phyloP scores from a whole-genome alignment of 2,113 vertebrate species.

The Carassius carassius region DNA sequence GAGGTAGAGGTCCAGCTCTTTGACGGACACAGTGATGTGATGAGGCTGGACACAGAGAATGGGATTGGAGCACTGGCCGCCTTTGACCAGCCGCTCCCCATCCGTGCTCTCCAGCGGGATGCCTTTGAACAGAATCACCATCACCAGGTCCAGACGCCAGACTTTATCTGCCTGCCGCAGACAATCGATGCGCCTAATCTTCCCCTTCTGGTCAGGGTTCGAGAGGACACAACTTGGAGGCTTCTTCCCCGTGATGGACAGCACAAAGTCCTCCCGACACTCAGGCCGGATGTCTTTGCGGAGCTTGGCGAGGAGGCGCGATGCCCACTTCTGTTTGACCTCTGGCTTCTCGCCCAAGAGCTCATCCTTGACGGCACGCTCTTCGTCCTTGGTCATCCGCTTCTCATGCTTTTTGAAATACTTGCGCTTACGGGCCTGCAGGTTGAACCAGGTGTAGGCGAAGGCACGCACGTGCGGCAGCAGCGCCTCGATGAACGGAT shows the following conservation, averaged over 20 bases:
- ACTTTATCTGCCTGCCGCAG: slow-evolving; percentile 98
- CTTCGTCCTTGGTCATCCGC: slow-evolving; percentile 96
- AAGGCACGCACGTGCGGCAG: slow-evolving; percentile 97
- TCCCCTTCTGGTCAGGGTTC: slow-evolving; percentile 99
- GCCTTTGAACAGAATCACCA: slow-evolving; percentile 99
- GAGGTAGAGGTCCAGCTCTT: slow-evolving; percentile 98
- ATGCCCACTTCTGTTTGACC: slow-evolving; percentile 99
- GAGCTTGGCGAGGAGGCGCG: slow-evolving; percentile 94
- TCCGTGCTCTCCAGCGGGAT: slow-evolving; percentile 98
- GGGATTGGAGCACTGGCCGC: slow-evolving; percentile 89
- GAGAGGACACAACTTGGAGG: slow-evolving; percentile 92
- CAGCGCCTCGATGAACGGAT: slow-evolving; percentile 98
- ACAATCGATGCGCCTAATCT: slow-evolving; percentile 98
- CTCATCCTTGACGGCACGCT: slow-evolving; percentile 94
- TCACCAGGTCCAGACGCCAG: slow-evolving; percentile 96
- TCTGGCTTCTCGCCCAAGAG: slow-evolving; percentile 94
- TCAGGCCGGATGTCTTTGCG: slow-evolving; percentile 98
- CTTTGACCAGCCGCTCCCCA: slow-evolving; percentile 93
- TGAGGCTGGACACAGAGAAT: slow-evolving; percentile 95
- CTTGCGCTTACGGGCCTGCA: slow-evolving; percentile 97
- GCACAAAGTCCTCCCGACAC: slow-evolving; percentile 96
- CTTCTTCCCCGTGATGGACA: slow-evolving; percentile 97
- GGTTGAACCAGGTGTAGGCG: slow-evolving; percentile 99
- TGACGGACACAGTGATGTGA: slow-evolving; percentile 95
- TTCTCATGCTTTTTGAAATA: slow-evolving; percentile 99